Base-by-base conservation (phyloP, 2,113 vertebrate genomes). In the Ibidorhyncha struthersii region DNA sequence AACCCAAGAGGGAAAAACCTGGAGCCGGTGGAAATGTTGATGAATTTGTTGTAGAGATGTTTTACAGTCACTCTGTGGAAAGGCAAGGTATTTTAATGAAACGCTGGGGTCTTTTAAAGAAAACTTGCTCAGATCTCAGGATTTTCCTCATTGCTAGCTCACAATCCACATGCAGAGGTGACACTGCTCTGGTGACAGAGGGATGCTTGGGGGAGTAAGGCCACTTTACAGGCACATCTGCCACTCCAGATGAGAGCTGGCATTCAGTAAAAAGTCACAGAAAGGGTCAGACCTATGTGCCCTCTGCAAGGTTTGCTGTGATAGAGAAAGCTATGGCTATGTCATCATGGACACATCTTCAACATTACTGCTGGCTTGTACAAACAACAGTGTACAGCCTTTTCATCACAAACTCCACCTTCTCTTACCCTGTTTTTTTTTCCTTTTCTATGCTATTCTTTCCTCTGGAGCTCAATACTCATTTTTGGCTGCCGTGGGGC, bases 361-460 rank as follows among this genome's bases (percentile, higher is more conserved):
- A 47, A 0, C 2, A 63, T 16, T 86, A 34, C 59, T 84, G 21
- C 36, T 69, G 58, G 5, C 18, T 29, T 13, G 10, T 10, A 19
- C 40, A 34, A 77, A 34, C 40, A 23, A 12, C 65, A 34, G 0
- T 1, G 2, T 1, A 14, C 0, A 1, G 11, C 14, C 29, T 65
- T 52, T 52, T 40, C n/a, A 40, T 43, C 36, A 8, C 34, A n/a
- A 7, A 55, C 14, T 17, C 43, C 43, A 50, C 53, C 25, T 70
- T 43, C 9, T 47, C 26, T 47, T 25, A 14, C 8, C 9, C 12
- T 36, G 2, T 2, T 41, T 66, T 2, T 41, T 66, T 10, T 34
- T 5, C 11, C 34, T 49, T 43, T 73, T 10, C 40, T 22, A 0
- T 7, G 23, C 1, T 47, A 3, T 40, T 82, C 25, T 14, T 34